Base-by-base conservation (phyloP, 2,888 invertebrate genomes). In the Strigamia maritima region DNA sequence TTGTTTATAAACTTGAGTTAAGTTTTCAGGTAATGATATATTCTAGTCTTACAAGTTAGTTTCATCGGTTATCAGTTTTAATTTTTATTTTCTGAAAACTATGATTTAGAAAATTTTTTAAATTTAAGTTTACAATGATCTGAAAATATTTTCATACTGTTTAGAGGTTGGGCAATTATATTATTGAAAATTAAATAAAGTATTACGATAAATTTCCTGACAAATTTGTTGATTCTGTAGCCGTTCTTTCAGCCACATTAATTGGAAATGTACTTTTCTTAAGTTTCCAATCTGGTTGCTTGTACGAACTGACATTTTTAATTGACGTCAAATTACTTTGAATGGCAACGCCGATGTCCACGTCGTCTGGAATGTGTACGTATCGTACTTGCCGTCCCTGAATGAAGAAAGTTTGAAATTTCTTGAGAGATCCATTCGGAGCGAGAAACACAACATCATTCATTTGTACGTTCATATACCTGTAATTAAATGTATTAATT, bases 391-490 rank as follows among this genome's bases (percentile, higher is more conserved):
- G 78, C 4, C 78, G 78, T n/a, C 78, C 78, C 22, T 78, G 78
- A 2, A 78, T 40, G 24, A 78, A 78, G 19, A 78, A 78, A 2
- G 24, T 75, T 3, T 14, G 12, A 31, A 78, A 78, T 31, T 74
- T 74, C 10, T 19, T 12, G 10, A 31, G 65, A 14, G 14, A 16
- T 75, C 78, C 78, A n/a, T 26, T 16, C 12, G 70, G 65, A 1
- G 26, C 19, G 14, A 38, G 12, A 22, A 74, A 78, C n/a, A 74
- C n/a, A 14, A 40, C 38, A 16, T 78, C 38, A 16, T 26, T 38
- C 78, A 78, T 78, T 8, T 28, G 35, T 10, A 78, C 74, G 22
- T 75, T 78, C 78, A 78, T 78, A 22, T 74, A 78, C 4, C 78
- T 78, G 31, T n/a, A 44, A 38, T 28, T 7, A 19, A 12, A 44